These are phyloP conservation scores for Spialia ferax DNA, from an alignment of 2,888 invertebrate genomes.

Conservation along the genomic window DNA sequence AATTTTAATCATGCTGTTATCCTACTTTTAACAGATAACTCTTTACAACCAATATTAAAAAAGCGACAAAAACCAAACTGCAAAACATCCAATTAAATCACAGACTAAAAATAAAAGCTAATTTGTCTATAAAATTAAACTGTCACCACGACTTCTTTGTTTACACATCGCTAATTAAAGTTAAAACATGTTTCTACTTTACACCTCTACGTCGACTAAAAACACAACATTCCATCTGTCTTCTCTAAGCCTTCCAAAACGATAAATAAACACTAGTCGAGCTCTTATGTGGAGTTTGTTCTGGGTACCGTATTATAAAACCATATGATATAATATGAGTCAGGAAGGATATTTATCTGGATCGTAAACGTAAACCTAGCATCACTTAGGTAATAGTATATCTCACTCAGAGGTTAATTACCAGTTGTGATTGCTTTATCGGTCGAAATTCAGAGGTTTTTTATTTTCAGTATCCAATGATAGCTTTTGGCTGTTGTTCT, in stretches of 20 bases:
- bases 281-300: slow-evolving; percentile 70
- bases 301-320: slow-evolving; percentile 58
- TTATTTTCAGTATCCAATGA: too few species aligned
- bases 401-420: too few species aligned
- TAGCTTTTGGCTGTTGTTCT: too few species aligned
- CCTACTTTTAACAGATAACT: slow-evolving; percentile 62
- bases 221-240: slow-evolving; percentile 83
- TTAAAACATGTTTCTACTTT: slow-evolving; percentile 71
- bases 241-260: slow-evolving; percentile 83
- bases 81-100: neutral
- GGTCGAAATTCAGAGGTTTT: too few species aligned
- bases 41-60: slow-evolving; percentile 14
- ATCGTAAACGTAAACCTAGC: neutral
- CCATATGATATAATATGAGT: slow-evolving; percentile 52
- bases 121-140: slow-evolving; percentile 38
- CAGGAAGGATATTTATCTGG: neutral
- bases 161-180: slow-evolving; percentile 50
- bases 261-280: slow-evolving; percentile 84
- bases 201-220: slow-evolving; percentile 76
- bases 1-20: slow-evolving; percentile 78
- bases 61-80: neutral
- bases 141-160: slow-evolving; percentile 48
- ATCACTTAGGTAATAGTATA: too few species aligned
- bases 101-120: slow-evolving; percentile 17
- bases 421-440: too few species aligned